Percentiles rank a stretch among this genome's conserved stretches.
phyloP scores from a whole-genome alignment of 1,140 invertebrate genomes.

The Papilio aristodemus region DNA sequence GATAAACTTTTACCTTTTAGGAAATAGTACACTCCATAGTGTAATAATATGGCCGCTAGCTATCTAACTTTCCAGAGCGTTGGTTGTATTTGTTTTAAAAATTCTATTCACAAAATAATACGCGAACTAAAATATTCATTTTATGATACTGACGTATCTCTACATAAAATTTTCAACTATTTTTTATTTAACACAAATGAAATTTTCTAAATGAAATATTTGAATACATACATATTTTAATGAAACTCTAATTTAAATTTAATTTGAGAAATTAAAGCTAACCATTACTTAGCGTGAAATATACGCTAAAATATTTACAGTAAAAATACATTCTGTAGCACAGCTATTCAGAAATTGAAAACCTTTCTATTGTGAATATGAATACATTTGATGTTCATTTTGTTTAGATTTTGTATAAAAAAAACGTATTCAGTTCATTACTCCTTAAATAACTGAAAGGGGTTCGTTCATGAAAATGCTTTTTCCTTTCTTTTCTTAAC shows the following conservation, averaged over 20 bases:
- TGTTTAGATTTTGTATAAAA: slow-evolving; percentile 27
- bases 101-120: slow-evolving; percentile 9
- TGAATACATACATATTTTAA: not conserved
- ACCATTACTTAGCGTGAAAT: slow-evolving; percentile 2
- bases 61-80: not conserved
- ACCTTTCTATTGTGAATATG: not conserved
- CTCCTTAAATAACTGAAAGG: not conserved
- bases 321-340: not conserved
- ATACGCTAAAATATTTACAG: not conserved
- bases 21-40: no score
- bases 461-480: not conserved
- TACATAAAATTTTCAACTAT: not conserved
- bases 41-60: no score
- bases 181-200: not conserved
- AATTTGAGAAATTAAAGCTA: slow-evolving; percentile 31
- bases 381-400: slow-evolving; percentile 29
- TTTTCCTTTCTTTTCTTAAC: slow-evolving; percentile 5
- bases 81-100: not conserved
- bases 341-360: not conserved
- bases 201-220: not conserved
- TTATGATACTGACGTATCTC: not conserved
- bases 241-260: slow-evolving; percentile 16
- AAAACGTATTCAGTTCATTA: not conserved
- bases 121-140: not conserved
- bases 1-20: no score